Percentiles rank a stretch among this genome's conserved stretches.
phyloP scores from a whole-genome alignment of 2,113 vertebrate genomes.

The Kobus ellipsiprymnus region DNA sequence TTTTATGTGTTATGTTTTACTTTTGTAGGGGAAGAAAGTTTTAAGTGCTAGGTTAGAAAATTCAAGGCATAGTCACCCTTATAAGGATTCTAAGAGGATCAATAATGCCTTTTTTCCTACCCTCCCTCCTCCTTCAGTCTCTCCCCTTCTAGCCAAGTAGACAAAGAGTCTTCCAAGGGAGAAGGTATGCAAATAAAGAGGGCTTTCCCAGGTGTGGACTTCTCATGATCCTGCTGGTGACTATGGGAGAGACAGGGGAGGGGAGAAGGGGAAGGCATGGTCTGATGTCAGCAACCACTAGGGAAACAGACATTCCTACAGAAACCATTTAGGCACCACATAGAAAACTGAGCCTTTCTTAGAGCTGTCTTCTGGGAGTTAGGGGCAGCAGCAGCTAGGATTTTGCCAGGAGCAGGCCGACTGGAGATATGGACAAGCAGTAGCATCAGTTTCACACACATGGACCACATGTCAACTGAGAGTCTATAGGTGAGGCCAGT shows the following conservation, averaged over 20 bases:
- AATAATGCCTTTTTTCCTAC: accelerated
- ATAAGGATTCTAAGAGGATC: neutral
- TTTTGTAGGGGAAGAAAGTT: neutral
- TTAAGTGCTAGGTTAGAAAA: neutral
- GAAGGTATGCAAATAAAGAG: neutral
- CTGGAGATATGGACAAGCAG: neutral
- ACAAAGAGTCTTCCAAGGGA: neutral
- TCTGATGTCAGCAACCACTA: neutral
- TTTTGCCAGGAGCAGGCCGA: neutral
- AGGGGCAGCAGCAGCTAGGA: too few relatives aligned
- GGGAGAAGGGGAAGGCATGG: neutral
- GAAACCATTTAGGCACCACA: neutral
- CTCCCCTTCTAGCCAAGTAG: neutral
- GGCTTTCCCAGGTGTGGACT: neutral
- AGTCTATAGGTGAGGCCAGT: neutral
- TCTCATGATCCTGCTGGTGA: neutral
- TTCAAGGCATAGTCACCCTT: neutral
- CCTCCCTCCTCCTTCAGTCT: neutral
- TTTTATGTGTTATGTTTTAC: neutral
- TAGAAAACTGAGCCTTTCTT: neutral
- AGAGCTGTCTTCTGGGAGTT: neutral
- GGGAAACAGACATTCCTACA: neutral
- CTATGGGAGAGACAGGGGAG: accelerated
- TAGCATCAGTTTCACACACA: neutral
- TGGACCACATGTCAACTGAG: neutral